Conservation (phyloP, 2,797 vertebrate genomes). For the Brachyrhaphis roseni region DNA sequence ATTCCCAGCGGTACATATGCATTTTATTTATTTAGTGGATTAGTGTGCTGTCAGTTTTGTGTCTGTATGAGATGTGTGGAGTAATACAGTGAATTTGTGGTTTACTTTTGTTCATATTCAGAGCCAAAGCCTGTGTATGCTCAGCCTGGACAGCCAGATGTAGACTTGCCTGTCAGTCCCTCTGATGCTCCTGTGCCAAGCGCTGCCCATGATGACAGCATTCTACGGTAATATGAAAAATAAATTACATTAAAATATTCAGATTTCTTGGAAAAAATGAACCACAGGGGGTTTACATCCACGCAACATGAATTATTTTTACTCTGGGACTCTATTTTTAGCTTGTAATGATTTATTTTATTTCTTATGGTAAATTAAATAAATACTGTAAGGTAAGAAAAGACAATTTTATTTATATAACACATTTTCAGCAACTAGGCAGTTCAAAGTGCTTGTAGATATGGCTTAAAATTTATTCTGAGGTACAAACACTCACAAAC, state of each 20-base stretch:
- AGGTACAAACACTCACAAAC: background rate
- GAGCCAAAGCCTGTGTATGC: constrained; percentile 98
- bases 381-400: no score
- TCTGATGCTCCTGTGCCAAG: constrained; percentile 93
- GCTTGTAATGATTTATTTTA: background rate
- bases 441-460: no score
- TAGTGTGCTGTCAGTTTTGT: background rate
- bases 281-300: background rate
- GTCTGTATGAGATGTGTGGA: background rate
- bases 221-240: constrained; percentile 84
- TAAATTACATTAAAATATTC: background rate
- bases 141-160: constrained; percentile 97
- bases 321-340: background rate
- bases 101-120: constrained; percentile 57
- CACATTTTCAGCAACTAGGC: no score
- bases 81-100: background rate
- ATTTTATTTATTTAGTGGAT: constrained; percentile 14
- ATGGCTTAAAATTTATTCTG: no score
- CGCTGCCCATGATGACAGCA: constrained; percentile 93
- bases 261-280: background rate
- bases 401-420: no score
- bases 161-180: constrained; percentile 97
- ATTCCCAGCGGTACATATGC: constrained; percentile 6
- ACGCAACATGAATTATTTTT: background rate
- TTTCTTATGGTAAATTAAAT: no score